Base-by-base conservation (phyloP, 2,797 vertebrate species). In the Chelon auratus region DNA sequence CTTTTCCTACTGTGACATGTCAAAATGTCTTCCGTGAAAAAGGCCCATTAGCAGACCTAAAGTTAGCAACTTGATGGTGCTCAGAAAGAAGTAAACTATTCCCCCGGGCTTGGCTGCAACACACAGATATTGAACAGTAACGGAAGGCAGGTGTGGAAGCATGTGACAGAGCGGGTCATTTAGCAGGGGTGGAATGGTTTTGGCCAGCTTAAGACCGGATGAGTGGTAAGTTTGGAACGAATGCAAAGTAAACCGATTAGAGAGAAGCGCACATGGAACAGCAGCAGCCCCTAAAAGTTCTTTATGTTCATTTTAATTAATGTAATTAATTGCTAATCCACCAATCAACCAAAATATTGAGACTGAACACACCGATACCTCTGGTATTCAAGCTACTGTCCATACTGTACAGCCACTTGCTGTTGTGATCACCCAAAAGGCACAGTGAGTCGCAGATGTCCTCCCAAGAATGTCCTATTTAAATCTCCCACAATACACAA, bases 391-490 rank as follows among this genome's bases (percentile, higher is more conserved):
- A 26, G 36, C 20, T 60, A 62, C 70, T 66, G 58, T 78, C 42
- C 30, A 15, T 73, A 85, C 77, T 82, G 86, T 86, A 85, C 62
- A 63, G 52, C 17, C 67, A 17, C 42, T 64, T 48, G 18, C 33
- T 63, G 30, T 45, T 66, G 57, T 12, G n/a, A 67, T 68, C 43
- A 69, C 37, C 62, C 64, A 82, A 65, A 77, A 73, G 73, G 24
- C 71, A 63, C 33, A 66, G 20, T 54, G 76, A 72, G 78, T 84
- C 84, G 86, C 87, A 91, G 62, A 75, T 89, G 86, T 84, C 58
- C 57, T 74, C 50, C 56, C 14, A 58, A 65, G 50, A 73, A 68
- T 43, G 17, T 84, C 82, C 81, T 90, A 90, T 87, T 87, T 87
- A 72, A 83, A 77, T 81, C 61, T 36, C 42, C 42, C 17, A 54